These are phyloP conservation scores for Drosophila subobscura DNA, from an alignment of 1,140 invertebrate species.

Conservation along the genomic window DNA sequence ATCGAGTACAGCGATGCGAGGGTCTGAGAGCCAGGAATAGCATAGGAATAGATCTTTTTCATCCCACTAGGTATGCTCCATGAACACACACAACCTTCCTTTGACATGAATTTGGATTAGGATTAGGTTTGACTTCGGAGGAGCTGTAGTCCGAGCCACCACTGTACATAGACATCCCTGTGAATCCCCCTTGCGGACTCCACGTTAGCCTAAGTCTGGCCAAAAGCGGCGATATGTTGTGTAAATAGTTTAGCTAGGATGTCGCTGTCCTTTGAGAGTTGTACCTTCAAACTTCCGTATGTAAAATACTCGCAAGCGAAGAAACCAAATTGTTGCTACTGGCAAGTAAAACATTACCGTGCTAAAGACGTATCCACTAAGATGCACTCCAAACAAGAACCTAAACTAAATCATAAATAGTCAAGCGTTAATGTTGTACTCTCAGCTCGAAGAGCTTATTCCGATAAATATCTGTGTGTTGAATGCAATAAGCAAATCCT, in stretches of 20 bases:
- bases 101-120: slow-evolving; percentile 2
- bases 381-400: too few relatives aligned
- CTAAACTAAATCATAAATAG: slow-evolving; percentile 24
- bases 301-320: slow-evolving; percentile 27
- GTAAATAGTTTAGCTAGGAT: slow-evolving; percentile 39
- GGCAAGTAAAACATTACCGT: slow-evolving; percentile 55
- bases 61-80: too few relatives aligned
- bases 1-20: slow-evolving; percentile 72
- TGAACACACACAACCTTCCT: neutral
- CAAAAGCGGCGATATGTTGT: slow-evolving; percentile 34
- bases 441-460: slow-evolving; percentile 34
- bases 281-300: slow-evolving; percentile 62
- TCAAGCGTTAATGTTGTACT: slow-evolving; percentile 59
- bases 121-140: neutral
- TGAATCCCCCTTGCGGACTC: neutral
- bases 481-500: slow-evolving; percentile 45
- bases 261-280: slow-evolving; percentile 64
- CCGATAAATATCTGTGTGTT: slow-evolving; percentile 62
- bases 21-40: slow-evolving; percentile 28
- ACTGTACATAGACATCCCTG: slow-evolving; percentile 25
- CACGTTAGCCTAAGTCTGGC: slow-evolving; percentile 29
- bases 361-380: slow-evolving; percentile 20
- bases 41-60: neutral
- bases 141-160: slow-evolving; percentile 10
- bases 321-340: slow-evolving; percentile 66